Conservation (phyloP, 2,797 vertebrate species). For the Loris lydekkerianus region DNA sequence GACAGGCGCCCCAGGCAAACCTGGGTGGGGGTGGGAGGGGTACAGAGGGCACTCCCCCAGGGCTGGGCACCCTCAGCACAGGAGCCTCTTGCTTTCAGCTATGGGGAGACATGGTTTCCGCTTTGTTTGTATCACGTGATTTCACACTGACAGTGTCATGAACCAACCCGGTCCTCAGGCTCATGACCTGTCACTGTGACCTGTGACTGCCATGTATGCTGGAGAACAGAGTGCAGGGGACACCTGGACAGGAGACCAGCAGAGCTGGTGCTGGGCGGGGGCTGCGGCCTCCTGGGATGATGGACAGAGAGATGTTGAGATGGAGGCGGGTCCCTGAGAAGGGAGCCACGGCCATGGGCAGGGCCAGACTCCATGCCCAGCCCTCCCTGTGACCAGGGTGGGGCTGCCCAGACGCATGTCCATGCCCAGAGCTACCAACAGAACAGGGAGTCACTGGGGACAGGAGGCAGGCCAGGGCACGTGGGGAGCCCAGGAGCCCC, state of each 20-base stretch:
- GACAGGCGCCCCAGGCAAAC: background rate
- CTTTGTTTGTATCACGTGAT: fast-evolving
- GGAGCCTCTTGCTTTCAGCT: fast-evolving
- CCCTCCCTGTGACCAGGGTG: background rate
- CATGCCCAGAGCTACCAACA: fast-evolving
- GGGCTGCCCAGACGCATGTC: fast-evolving
- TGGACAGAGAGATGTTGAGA: fast-evolving
- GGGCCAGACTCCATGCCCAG: background rate
- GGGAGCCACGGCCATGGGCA: fast-evolving
- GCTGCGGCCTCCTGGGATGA: background rate
- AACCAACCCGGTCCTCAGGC: fast-evolving
- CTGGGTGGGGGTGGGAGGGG: background rate
- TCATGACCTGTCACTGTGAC: too few species aligned
- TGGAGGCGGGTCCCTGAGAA: background rate
- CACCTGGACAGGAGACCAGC: background rate
- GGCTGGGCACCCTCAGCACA: too few species aligned
- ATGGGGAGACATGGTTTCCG: background rate
- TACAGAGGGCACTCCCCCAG: background rate
- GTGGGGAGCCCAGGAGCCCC: fast-evolving
- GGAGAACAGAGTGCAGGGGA: fast-evolving
- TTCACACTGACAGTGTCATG: fast-evolving
- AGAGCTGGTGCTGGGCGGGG: fast-evolving
- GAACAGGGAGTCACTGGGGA: too few species aligned
- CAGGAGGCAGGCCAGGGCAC: background rate
- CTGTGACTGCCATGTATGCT: fast-evolving